Conservation (phyloP, 1,140 invertebrate species). For the Oreohelix idahoensis region DNA sequence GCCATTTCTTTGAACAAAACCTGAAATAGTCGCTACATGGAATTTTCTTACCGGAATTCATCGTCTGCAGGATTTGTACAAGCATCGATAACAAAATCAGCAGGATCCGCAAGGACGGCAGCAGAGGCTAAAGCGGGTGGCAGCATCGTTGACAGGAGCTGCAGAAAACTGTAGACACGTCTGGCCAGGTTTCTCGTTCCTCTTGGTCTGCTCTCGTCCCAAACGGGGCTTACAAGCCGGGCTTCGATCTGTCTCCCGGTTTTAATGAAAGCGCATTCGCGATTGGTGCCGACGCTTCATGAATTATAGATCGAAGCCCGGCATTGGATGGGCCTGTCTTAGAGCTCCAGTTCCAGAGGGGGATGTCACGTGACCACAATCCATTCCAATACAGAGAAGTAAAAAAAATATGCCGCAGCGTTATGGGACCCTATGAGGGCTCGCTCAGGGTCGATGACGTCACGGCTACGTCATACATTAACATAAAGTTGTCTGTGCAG, state of each 20-base stretch:
- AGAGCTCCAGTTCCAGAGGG: not conserved
- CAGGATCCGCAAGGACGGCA: not conserved
- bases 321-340: slow-evolving; percentile 25
- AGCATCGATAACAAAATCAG: not conserved
- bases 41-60: no score
- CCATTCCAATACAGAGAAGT: slow-evolving; percentile 4
- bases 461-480: slow-evolving; percentile 21
- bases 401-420: slow-evolving; percentile 20
- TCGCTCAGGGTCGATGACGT: slow-evolving; percentile 17
- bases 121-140: not conserved
- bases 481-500: slow-evolving; percentile 22
- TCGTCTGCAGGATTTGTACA: not conserved
- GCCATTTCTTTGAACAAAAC: no score
- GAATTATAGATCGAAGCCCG: slow-evolving; percentile 29
- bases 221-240: not conserved
- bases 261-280: not conserved
- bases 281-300: slow-evolving; percentile 19
- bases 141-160: not conserved
- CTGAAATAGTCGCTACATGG: no score
- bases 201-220: slow-evolving; percentile 1
- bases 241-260: slow-evolving; percentile 23
- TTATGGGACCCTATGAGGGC: slow-evolving; percentile 15
- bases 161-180: not conserved
- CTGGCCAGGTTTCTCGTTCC: not conserved
- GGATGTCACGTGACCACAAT: slow-evolving; percentile 19